A percentile compares a stretch with the other conserved stretches of the same genome.
phyloP scores from a whole-genome alignment of 2,888 invertebrate genomes.

The Opisthograptis luteolata region DNA sequence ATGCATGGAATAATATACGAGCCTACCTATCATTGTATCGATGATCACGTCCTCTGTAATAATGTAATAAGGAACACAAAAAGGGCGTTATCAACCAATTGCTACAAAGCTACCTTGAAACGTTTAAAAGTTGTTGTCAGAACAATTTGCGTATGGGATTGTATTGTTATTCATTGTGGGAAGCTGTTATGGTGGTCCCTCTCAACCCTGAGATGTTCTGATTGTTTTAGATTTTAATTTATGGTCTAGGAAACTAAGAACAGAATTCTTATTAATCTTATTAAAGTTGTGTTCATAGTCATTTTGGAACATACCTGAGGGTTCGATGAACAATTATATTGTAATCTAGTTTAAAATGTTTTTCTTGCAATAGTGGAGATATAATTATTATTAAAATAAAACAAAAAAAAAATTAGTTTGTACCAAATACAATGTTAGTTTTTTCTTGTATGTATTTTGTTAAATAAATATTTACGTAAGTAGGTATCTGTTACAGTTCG shows the following conservation, averaged over 20 bases:
- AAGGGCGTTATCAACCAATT: constrained; percentile 39
- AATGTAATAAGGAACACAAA: constrained; percentile 41
- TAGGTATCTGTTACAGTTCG: too few relatives aligned
- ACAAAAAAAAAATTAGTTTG: too few relatives aligned
- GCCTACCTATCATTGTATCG: constrained; percentile 26
- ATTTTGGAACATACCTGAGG: too few relatives aligned
- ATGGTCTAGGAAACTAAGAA: not conserved
- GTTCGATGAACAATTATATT: too few relatives aligned
- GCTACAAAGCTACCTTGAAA: constrained; percentile 36
- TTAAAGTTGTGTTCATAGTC: too few relatives aligned
- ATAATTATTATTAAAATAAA: too few relatives aligned
- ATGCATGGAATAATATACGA: constrained; percentile 18
- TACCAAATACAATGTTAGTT: too few relatives aligned
- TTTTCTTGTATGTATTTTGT: too few relatives aligned
- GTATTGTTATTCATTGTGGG: constrained; percentile 39
- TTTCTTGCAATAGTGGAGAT: too few relatives aligned
- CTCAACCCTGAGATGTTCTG: not conserved
- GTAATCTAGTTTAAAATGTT: too few relatives aligned
- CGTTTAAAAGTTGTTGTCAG: constrained; percentile 32
- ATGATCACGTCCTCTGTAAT: constrained; percentile 30
- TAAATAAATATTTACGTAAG: too few relatives aligned
- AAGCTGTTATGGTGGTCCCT: not conserved
- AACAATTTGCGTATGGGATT: constrained; percentile 30
- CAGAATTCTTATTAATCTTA: too few relatives aligned
- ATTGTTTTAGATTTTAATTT: not conserved